phyloP scores from a whole-genome alignment of 2,797 vertebrate genomes.

The Chelmon rostratus region DNA sequence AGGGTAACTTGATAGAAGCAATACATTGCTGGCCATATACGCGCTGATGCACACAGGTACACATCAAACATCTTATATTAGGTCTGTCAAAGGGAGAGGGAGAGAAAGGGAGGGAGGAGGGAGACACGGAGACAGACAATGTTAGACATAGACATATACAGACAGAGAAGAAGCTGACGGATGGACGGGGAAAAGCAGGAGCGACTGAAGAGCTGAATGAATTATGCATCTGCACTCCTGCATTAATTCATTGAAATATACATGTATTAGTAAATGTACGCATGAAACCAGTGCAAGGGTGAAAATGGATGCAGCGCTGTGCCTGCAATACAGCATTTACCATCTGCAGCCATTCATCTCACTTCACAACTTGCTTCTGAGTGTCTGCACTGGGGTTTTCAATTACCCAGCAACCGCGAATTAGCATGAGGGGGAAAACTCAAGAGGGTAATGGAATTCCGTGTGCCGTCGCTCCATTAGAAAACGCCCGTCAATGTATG shows the following conservation, averaged over 20 bases:
- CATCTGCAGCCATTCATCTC: constrained; percentile 52
- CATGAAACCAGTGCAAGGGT: not conserved
- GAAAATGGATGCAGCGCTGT: constrained; percentile 4
- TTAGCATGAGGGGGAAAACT: constrained; percentile 60
- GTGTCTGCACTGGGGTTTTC: constrained; percentile 67
- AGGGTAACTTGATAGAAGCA: constrained; percentile 75
- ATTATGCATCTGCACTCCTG: constrained; percentile 43
- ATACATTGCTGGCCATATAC: constrained; percentile 66
- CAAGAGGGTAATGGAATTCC: constrained; percentile 67
- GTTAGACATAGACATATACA: constrained; percentile 47
- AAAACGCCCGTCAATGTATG: constrained; percentile 23
- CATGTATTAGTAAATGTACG: constrained; percentile 11
- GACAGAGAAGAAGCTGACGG: constrained; percentile 42
- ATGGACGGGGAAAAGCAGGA: constrained; percentile 38
- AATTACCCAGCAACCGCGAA: constrained; percentile 72
- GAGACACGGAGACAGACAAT: constrained; percentile 40
- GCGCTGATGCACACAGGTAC: constrained; percentile 74
- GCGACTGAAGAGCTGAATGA: constrained; percentile 25
- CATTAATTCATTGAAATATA: constrained; percentile 48
- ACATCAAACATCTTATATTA: constrained; percentile 81
- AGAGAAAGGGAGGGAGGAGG: not conserved
- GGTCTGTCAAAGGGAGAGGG: constrained; percentile 66
- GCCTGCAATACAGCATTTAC: constrained; percentile 33
- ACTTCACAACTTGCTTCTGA: constrained; percentile 34
- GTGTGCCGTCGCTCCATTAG: constrained; percentile 27